phyloP scores from a whole-genome alignment of 2,888 invertebrate genomes.

The Lathronympha strigana region DNA sequence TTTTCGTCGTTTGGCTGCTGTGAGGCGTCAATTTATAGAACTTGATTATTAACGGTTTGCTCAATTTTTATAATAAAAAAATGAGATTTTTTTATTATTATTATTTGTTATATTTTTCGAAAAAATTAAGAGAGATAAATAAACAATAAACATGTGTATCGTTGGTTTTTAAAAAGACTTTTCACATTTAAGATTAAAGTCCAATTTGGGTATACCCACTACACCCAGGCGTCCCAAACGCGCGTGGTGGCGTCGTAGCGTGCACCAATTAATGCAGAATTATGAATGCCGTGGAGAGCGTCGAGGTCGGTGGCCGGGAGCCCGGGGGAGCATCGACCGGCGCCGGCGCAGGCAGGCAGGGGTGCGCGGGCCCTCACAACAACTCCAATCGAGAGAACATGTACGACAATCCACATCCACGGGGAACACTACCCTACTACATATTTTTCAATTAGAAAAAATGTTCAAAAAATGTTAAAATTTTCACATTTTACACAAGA shows the following conservation, averaged over 20 bases:
- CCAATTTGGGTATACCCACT: background rate
- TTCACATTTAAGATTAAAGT: background rate
- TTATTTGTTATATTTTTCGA: background rate
- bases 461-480: background rate
- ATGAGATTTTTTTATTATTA: too few relatives aligned
- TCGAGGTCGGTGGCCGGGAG: constrained; percentile 71
- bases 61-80: too few relatives aligned
- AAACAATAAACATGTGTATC: background rate
- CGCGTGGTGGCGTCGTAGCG: constrained; percentile 43
- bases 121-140: background rate
- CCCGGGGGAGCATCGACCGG: constrained; percentile 73
- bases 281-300: constrained; percentile 60
- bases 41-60: too few relatives aligned
- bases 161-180: background rate
- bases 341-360: constrained; percentile 59
- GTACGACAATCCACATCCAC: background rate
- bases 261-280: constrained; percentile 59
- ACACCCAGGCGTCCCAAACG: constrained; percentile 9
- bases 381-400: constrained; percentile 31
- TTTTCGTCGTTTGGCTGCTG: too few relatives aligned
- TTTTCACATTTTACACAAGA: too few relatives aligned
- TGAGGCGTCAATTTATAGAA: too few relatives aligned
- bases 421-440: background rate
- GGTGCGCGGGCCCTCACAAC: constrained; percentile 43
- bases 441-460: background rate